Percentiles rank a stretch among this genome's conserved stretches.
These are phyloP conservation scores for Acronicta leporina DNA, from an alignment of 2,888 invertebrate genomes.

Conservation along the genomic window DNA sequence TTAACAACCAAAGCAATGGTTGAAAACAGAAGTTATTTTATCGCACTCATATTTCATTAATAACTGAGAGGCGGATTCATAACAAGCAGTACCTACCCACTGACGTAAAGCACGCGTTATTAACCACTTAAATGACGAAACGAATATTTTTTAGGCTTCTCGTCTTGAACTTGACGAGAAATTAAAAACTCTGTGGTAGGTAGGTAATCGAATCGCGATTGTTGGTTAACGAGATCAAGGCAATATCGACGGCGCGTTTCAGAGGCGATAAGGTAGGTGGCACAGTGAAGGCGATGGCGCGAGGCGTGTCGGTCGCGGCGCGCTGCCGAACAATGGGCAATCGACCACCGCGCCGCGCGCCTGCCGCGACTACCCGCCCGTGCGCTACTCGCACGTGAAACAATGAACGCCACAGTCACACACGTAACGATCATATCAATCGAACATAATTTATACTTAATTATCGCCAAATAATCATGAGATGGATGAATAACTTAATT, in stretches of 20 bases:
- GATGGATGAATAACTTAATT: not conserved
- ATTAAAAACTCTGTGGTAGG: conserved; percentile 76
- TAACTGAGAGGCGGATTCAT: conserved; percentile 40
- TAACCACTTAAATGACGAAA: conserved; percentile 56
- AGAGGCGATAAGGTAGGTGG: conserved; percentile 82
- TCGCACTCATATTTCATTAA: conserved; percentile 44
- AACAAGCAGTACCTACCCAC: conserved; percentile 46
- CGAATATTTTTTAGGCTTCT: conserved; percentile 53
- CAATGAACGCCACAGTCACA: conserved; percentile 53
- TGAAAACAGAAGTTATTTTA: conserved; percentile 35
- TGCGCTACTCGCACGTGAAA: conserved; percentile 54
- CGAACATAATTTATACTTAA: conserved; percentile 36
- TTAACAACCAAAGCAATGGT: conserved; percentile 24
- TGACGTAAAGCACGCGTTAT: conserved; percentile 56
- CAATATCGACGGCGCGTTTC: conserved; percentile 73
- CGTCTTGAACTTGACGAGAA: conserved; percentile 63
- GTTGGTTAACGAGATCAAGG: conserved; percentile 84
- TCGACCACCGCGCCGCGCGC: conserved; percentile 70
- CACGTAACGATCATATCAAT: conserved; percentile 48
- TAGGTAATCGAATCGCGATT: conserved; percentile 77
- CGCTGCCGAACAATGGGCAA: conserved; percentile 84
- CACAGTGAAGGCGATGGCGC: conserved; percentile 77
- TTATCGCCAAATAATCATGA: conserved; percentile 34
- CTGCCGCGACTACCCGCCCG: conserved; percentile 55
- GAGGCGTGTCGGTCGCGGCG: conserved; percentile 85